Conservation (phyloP, 2,113 vertebrate genomes). For the Fregata magnificens region DNA sequence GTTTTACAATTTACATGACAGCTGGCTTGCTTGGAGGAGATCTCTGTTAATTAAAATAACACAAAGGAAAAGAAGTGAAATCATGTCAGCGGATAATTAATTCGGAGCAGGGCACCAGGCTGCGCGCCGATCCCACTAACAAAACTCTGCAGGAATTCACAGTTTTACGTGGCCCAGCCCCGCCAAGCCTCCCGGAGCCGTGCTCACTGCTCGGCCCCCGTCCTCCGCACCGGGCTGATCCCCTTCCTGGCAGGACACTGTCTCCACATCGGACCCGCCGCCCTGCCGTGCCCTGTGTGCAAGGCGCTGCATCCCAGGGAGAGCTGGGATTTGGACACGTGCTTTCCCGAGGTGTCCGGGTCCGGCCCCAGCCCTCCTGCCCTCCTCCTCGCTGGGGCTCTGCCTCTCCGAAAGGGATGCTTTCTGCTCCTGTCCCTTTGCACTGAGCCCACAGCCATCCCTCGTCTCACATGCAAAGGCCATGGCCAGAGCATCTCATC, state of each 20-base stretch:
- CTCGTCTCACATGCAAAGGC: accelerated
- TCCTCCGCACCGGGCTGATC: neutral
- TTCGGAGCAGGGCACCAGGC: constrained; percentile 62
- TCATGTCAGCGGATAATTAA: constrained; percentile 77
- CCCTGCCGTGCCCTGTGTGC: neutral
- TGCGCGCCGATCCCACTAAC: constrained; percentile 40
- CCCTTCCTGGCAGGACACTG: neutral
- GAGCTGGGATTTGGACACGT: accelerated
- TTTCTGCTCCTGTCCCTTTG: neutral
- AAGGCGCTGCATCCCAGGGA: accelerated
- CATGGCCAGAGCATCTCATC: neutral
- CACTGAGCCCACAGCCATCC: accelerated
- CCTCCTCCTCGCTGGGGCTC: neutral
- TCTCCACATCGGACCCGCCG: neutral
- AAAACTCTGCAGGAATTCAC: constrained; percentile 56
- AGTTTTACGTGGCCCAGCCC: neutral
- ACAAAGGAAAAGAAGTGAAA: constrained; percentile 68
- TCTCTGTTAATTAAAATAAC: constrained; percentile 82
- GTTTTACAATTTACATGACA: constrained; percentile 77
- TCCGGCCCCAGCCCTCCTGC: neutral
- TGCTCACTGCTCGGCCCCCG: accelerated
- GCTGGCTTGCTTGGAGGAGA: constrained; percentile 81
- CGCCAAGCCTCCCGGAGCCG: neutral
- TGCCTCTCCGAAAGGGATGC: neutral
- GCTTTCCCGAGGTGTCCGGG: neutral